Evolutionary conservation across 2,113 vertebrate species (phyloP).

Genomic region (Dicaeum eximium): DNA sequence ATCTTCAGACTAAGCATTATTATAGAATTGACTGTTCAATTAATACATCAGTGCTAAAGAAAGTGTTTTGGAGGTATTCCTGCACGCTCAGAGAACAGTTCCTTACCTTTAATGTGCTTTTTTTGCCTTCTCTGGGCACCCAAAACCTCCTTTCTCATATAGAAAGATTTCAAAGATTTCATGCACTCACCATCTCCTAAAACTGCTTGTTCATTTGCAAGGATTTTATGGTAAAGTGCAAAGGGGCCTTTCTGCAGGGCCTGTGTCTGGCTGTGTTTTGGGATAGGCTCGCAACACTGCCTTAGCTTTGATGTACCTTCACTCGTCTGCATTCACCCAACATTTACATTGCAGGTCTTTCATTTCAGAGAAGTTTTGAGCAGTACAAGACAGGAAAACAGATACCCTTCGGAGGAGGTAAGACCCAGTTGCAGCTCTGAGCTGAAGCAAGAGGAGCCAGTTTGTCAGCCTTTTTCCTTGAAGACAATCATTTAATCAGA

Average conservation of each 20-base stretch:
- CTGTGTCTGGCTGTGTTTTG: background rate
- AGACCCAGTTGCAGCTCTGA: background rate
- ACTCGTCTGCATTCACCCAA: background rate
- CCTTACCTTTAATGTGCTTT: background rate
- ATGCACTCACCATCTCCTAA: background rate
- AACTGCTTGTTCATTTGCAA: background rate
- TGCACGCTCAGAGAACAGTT: background rate
- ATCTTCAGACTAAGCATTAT: background rate
- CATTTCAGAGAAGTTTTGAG: slow-evolving; percentile 48
- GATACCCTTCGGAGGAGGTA: background rate
- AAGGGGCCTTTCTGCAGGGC: background rate
- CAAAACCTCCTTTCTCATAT: background rate
- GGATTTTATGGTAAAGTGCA: background rate
- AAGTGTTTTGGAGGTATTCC: background rate
- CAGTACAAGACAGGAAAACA: background rate
- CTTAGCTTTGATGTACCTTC: background rate
- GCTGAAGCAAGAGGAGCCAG: background rate
- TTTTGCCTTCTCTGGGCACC: background rate
- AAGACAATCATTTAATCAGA: background rate
- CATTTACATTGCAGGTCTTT: slow-evolving; percentile 58
- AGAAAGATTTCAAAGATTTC: background rate
- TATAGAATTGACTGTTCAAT: background rate
- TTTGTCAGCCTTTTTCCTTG: background rate
- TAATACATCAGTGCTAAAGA: background rate
- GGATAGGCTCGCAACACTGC: background rate